Conservation (phyloP, 2,113 vertebrate species). For the Petromus typicus region DNA sequence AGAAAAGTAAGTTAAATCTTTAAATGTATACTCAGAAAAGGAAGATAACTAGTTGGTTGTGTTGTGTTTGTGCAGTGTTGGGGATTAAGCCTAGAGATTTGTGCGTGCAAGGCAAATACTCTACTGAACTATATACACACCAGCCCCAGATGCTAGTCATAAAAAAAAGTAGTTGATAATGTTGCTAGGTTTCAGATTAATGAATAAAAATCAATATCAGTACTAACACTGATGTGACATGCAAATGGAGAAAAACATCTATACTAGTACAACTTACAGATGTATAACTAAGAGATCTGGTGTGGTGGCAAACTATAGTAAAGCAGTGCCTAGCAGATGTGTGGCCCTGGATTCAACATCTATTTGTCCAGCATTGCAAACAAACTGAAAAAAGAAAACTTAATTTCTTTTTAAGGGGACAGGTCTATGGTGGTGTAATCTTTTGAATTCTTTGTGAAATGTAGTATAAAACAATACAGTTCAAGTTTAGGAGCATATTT, state of each 20-base stretch:
- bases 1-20: neutral
- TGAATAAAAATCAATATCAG: neutral
- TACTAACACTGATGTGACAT: neutral
- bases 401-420: neutral
- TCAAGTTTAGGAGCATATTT: neutral
- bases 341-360: neutral
- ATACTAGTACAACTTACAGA: neutral
- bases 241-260: slow-evolving; percentile 18
- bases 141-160: neutral
- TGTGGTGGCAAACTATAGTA: neutral
- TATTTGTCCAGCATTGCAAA: neutral
- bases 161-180: neutral
- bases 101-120: neutral
- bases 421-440: neutral
- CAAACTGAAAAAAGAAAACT: neutral
- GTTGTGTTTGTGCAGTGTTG: neutral
- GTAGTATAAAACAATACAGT: neutral
- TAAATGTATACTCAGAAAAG: neutral
- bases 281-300: neutral
- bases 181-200: neutral
- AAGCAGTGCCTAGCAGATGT: neutral
- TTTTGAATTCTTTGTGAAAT: slow-evolving; percentile 22
- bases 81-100: neutral
- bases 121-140: neutral
- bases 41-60: neutral